These are phyloP conservation scores for Kryptopterus vitreolus DNA, from an alignment of 2,797 vertebrate species.

Conservation along the genomic window DNA sequence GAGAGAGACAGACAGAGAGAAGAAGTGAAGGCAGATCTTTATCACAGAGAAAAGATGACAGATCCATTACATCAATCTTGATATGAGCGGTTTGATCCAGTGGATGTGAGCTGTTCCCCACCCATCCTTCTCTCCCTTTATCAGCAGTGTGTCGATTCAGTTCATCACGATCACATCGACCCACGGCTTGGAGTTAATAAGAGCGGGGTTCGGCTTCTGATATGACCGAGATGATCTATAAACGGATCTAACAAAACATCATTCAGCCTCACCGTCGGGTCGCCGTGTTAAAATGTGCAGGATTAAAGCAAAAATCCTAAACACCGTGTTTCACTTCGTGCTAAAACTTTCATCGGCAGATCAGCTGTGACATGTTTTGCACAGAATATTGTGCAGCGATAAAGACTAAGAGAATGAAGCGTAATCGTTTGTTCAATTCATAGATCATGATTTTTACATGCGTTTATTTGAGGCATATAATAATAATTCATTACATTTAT, in stretches of 20 bases:
- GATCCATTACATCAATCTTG: constrained; percentile 73
- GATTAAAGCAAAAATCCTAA: background rate
- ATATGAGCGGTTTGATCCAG: constrained; percentile 66
- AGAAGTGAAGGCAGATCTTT: constrained; percentile 62
- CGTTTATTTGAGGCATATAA: background rate
- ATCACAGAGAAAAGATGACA: constrained; percentile 75
- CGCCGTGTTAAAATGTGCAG: background rate
- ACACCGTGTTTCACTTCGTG: background rate
- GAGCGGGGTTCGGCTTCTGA: background rate
- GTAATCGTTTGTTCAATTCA: background rate
- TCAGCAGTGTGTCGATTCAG: constrained; percentile 51
- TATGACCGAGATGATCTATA: constrained; percentile 13
- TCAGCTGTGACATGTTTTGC: background rate
- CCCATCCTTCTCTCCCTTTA: constrained; percentile 31
- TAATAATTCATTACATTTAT: no score
- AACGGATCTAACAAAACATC: constrained; percentile 21
- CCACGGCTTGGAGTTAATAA: constrained; percentile 28
- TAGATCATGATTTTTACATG: background rate
- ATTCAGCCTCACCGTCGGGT: constrained; percentile 5
- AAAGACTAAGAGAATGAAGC: background rate
- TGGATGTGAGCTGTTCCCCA: constrained; percentile 56
- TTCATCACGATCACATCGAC: constrained; percentile 31
- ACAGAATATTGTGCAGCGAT: background rate
- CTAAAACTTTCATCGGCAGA: background rate
- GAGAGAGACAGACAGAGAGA: constrained; percentile 1